A percentile compares a stretch with the other conserved stretches of the same genome.
phyloP scores from a whole-genome alignment of 1,140 invertebrate species.

The Condylostylus longicornis region DNA sequence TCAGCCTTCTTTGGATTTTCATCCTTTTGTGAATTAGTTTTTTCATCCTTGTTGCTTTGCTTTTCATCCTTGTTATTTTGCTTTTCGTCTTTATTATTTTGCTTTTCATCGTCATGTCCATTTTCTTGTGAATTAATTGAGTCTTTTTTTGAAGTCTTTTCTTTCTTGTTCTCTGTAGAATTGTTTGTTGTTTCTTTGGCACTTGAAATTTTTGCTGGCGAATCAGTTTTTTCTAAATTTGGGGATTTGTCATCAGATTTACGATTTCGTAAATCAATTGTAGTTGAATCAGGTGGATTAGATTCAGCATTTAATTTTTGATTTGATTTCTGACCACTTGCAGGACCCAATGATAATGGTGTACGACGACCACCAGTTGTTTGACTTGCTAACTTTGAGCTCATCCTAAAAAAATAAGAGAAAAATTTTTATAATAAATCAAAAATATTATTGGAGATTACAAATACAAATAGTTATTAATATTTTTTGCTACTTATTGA shows the following conservation, averaged over 20 bases:
- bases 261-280: constrained; percentile 2
- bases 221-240: constrained; percentile 6
- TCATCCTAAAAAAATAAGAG: no score
- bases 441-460: no score
- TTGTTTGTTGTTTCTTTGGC: constrained; percentile 3
- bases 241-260: constrained; percentile 2
- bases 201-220: neutral
- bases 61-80: constrained; percentile 14
- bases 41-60: neutral
- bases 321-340: no score
- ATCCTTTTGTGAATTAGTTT: neutral
- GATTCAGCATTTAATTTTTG: no score
- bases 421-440: no score
- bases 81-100: constrained; percentile 15
- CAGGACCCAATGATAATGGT: constrained; percentile 15
- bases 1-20: constrained; percentile 7
- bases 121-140: constrained; percentile 6
- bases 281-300: neutral
- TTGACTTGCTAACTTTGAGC: constrained; percentile 20
- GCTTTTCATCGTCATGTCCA: constrained; percentile 7
- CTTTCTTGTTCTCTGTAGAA: neutral
- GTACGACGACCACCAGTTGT: constrained; percentile 15
- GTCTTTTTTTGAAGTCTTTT: neutral
- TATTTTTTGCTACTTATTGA: no score
- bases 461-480: no score